Evolutionary conservation across 1,140 invertebrate species (phyloP).

Genomic region (Philaenus spumarius): DNA sequence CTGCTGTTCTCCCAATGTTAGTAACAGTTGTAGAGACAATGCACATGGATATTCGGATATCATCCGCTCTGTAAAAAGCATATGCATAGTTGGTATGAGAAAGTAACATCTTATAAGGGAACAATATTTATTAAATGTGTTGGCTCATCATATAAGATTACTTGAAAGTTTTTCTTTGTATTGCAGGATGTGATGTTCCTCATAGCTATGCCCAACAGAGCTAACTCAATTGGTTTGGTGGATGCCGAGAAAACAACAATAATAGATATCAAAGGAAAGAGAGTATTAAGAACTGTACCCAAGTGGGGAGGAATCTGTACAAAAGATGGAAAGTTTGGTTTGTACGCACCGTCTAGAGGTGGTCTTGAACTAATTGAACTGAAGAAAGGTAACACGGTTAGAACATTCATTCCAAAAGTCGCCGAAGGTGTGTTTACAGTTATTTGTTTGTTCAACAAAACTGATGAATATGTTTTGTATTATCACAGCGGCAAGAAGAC

Average conservation of each 20-base stretch:
- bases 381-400: constrained; percentile 71
- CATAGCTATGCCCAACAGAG: constrained; percentile 72
- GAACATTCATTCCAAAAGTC: constrained; percentile 83
- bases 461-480: constrained; percentile 92
- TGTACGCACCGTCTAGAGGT: constrained; percentile 86
- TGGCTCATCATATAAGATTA: too few species aligned
- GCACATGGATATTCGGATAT: too few species aligned
- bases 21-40: too few species aligned
- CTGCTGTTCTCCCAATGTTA: too few species aligned
- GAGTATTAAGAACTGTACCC: constrained; percentile 64
- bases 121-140: too few species aligned
- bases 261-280: constrained; percentile 73
- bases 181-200: constrained; percentile 56
- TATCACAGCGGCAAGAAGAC: constrained; percentile 94
- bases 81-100: too few species aligned
- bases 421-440: constrained; percentile 97
- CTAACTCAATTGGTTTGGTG: constrained; percentile 77
- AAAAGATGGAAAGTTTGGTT: constrained; percentile 80
- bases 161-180: too few species aligned
- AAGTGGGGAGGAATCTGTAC: constrained; percentile 81
- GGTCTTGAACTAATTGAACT: constrained; percentile 87
- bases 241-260: constrained; percentile 86
- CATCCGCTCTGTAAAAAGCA: too few species aligned
- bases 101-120: too few species aligned
- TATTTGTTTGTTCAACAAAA: constrained; percentile 88